Base-by-base conservation (phyloP, 2,113 vertebrate genomes). In the Ctenodactylus gundi region DNA sequence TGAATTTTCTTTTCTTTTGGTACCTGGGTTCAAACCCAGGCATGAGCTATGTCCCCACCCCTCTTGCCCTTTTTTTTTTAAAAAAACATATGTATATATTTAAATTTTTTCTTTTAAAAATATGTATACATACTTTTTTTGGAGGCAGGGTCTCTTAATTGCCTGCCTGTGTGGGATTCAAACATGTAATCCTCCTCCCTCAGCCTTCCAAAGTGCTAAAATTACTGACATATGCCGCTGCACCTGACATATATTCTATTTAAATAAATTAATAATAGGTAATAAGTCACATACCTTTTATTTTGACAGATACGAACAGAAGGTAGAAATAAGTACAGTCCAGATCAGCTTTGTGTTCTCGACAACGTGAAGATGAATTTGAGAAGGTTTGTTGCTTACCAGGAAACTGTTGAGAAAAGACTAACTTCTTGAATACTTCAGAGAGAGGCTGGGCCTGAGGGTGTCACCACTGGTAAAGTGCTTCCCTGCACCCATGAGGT, bases 301-400 rank as follows among this genome's bases (percentile, higher is more conserved):
- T 84, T 94, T 67, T 76, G 87, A 82, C 98, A 99, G 99, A 98
- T 99, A 34, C 98, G 99, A 73, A 99, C 99, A 97, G 99, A 99
- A 98, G 99, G 99, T 70, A 98, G 98, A 97, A 98, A 98, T 90
- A 99, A 98, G 92, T 99, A 98, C 97, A 99, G 97, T 83, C 97
- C 98, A 36, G 99, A 99, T 96, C 99, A 99, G 88, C 98, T 99
- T 39, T 99, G 99, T 94, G 99, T 99, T 94, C 98, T 99, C 8
- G 98, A 99, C 98, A 99, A 99, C 77, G 98, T 99, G 97, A 99
- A 98, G 97, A 98, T 99, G 96, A 99, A 99, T 98, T 98, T 99
- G 96, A 99, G 99, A 97, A 98, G 99, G 97, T 99, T 99, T 96
- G 98, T 99, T 75, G 98, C 99, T 8, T 99, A 99, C 97, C 98